These are phyloP conservation scores for Falcaria lacertinaria DNA, from an alignment of 2,888 invertebrate species.

Conservation along the genomic window DNA sequence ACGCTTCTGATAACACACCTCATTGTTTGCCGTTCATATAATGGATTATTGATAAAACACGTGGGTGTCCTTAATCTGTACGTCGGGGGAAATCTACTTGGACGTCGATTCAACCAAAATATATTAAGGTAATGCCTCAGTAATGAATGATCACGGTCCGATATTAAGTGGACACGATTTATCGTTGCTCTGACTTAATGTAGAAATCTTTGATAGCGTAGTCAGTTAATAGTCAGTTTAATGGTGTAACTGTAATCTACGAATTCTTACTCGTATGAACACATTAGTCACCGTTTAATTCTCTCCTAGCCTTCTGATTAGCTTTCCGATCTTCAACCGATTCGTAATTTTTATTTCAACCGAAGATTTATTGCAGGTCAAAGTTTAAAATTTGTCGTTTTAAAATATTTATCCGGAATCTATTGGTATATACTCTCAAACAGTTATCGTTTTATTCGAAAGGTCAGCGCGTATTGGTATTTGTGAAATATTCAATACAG, in stretches of 20 bases:
- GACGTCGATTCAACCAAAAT: conserved; percentile 56
- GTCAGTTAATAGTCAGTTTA: conserved; percentile 56
- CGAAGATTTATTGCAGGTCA: conserved; percentile 46
- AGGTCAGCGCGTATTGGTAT: conserved; percentile 6
- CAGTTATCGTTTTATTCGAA: conserved; percentile 30
- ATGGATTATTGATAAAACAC: conserved; percentile 78
- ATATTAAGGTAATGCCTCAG: conserved; percentile 53
- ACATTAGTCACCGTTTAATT: conserved; percentile 62
- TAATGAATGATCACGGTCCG: conserved; percentile 65
- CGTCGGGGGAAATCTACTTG: conserved; percentile 51
- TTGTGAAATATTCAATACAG: conserved; percentile 2
- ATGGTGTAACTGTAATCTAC: conserved; percentile 60
- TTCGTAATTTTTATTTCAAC: conserved; percentile 43
- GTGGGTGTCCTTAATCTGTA: conserved; percentile 75
- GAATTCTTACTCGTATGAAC: conserved; percentile 46
- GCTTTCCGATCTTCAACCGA: conserved; percentile 44
- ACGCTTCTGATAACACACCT: conserved; percentile 62
- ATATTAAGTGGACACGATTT: conserved; percentile 70
- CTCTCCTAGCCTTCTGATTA: conserved; percentile 41
- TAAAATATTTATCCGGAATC: conserved; percentile 28
- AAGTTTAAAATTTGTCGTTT: conserved; percentile 52
- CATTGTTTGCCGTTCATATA: conserved; percentile 74
- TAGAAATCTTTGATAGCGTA: conserved; percentile 60
- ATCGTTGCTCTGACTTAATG: conserved; percentile 57
- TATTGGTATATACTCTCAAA: conserved; percentile 26